Evolutionary conservation across 2,113 vertebrate species (phyloP).

Genomic region (Ictalurus punctatus): DNA sequence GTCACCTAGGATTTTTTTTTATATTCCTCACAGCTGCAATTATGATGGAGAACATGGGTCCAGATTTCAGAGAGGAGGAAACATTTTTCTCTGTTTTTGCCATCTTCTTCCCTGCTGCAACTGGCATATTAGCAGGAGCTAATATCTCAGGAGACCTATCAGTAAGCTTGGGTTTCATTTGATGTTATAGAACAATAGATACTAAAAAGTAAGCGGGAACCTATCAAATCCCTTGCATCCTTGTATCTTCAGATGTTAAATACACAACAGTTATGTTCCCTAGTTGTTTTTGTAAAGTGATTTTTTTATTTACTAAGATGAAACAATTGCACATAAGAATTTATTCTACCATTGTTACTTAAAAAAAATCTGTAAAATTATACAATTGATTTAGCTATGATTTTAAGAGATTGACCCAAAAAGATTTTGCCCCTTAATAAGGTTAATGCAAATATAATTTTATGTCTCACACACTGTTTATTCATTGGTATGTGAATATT

Average conservation of each 20-base stretch:
- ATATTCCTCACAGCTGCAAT: conserved; percentile 78
- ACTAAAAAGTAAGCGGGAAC: background rate
- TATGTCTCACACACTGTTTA: background rate
- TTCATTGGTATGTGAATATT: background rate
- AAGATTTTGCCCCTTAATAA: background rate
- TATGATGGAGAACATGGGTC: conserved; percentile 91
- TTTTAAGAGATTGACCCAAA: background rate
- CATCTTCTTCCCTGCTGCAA: conserved; percentile 97
- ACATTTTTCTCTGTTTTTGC: conserved; percentile 96
- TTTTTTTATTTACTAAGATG: background rate
- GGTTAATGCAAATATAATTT: background rate
- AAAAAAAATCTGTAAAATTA: background rate
- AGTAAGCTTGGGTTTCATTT: conserved; percentile 68
- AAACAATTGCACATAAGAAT: background rate
- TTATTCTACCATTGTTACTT: background rate
- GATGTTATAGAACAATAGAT: background rate
- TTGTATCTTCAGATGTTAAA: background rate
- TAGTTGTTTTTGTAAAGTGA: background rate
- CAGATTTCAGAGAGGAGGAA: conserved; percentile 82
- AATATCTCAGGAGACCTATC: conserved; percentile 97
- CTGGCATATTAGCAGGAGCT: conserved; percentile 95
- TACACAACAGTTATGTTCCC: background rate
- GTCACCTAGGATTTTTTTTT: background rate
- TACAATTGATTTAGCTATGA: background rate
- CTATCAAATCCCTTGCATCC: background rate